Evolutionary conservation across 2,113 vertebrate genomes (phyloP).

Genomic region (Pedetes capensis): DNA sequence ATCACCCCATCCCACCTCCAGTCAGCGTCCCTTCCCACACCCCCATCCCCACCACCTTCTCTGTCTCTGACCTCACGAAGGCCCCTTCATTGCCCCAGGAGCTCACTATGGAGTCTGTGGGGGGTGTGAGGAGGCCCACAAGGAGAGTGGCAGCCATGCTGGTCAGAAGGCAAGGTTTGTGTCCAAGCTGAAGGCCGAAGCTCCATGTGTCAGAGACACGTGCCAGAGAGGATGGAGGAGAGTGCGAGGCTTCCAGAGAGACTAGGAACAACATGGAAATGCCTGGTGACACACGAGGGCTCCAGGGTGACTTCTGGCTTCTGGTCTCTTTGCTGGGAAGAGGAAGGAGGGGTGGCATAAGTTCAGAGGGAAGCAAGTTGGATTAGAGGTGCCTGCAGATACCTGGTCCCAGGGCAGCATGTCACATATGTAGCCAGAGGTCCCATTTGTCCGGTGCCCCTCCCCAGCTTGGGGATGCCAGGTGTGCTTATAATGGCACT

Average conservation of each 20-base stretch:
- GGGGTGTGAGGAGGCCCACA: too few relatives aligned
- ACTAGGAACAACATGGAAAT: background rate
- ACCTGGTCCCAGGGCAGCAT: background rate
- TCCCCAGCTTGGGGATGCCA: background rate
- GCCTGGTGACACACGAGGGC: background rate
- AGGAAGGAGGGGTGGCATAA: background rate
- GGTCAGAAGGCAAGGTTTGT: background rate
- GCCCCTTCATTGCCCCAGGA: background rate
- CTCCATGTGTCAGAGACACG: accelerated
- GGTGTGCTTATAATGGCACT: accelerated
- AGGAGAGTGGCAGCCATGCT: too few relatives aligned
- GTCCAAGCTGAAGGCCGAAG: background rate
- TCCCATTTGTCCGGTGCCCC: background rate
- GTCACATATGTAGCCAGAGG: background rate
- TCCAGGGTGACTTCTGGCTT: background rate
- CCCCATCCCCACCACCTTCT: background rate
- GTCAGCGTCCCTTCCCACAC: accelerated
- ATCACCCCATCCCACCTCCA: background rate
- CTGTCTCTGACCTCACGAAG: background rate
- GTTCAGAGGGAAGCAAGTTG: background rate
- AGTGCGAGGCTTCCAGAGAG: background rate
- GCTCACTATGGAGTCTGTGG: background rate
- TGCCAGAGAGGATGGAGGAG: background rate
- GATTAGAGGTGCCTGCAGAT: background rate
- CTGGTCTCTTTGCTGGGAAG: background rate